Evolutionary conservation across 2,797 vertebrate genomes (phyloP).

Genomic region (Gorsachius magnificus): DNA sequence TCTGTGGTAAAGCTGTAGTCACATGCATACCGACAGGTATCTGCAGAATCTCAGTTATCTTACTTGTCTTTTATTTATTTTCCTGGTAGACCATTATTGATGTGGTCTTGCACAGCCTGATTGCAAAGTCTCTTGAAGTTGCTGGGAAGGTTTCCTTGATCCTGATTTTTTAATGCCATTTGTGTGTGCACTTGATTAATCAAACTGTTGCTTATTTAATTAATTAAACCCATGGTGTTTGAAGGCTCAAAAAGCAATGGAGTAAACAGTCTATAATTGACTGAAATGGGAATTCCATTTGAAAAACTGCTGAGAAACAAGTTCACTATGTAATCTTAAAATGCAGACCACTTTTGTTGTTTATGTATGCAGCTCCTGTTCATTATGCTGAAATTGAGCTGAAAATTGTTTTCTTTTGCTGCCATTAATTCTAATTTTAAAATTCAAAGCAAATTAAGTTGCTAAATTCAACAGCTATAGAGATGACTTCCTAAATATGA

Average conservation of each 20-base stretch:
- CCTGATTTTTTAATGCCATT: background rate
- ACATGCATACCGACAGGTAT: fast-evolving
- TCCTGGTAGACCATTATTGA: background rate
- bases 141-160: background rate
- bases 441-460: constrained; percentile 43
- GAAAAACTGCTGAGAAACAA: background rate
- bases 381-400: constrained; percentile 38
- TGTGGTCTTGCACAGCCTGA: background rate
- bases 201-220: constrained; percentile 31
- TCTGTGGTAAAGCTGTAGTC: background rate
- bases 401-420: constrained; percentile 42
- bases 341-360: background rate
- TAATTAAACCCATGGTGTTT: constrained; percentile 30
- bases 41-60: background rate
- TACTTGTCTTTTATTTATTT: background rate
- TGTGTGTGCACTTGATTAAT: constrained; percentile 19
- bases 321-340: background rate
- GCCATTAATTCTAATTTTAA: constrained; percentile 48
- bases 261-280: constrained; percentile 39
- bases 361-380: constrained; percentile 17
- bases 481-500: background rate
- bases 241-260: constrained; percentile 6
- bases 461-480: background rate
- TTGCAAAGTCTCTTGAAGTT: background rate
- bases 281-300: constrained; percentile 49